Evolutionary conservation across 2,888 invertebrate species (phyloP), one percentile per base, ranked within the genome.

Genomic region (Parnassius smintheus): DNA sequence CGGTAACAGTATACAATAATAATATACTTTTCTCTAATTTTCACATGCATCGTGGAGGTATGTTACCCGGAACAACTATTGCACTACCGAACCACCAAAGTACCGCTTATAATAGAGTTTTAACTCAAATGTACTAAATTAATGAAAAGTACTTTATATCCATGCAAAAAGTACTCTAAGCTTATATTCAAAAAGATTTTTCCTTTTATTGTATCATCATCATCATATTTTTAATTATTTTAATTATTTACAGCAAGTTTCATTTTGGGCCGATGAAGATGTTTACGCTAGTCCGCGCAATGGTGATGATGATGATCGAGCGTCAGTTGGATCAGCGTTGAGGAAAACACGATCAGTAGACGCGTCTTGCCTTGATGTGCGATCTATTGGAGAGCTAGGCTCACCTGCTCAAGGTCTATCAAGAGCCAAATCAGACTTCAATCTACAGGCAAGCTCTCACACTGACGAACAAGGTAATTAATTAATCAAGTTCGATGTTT

Each of bases 311-410:
- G 93, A 94, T 59, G 96, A 96, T 76, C 86, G 94, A 49, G 93
- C 95, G 49, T 96, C 96, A 58, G 93, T 96, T 66, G 94, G 94
- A 48, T 96, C 96, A 2, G 96, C 96, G 73, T 84, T 97, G 72
- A 93, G 97, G 73, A 97, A 97, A 86, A 96, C 97, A 11, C 94
- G 96, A 77, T 97, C 97, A 68, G 96, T 97, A 86, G 97, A 97
- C 78, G 97, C 97, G 2, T 96, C 96, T 2, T 97, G 96, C 76
- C 92, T 97, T 67, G 97, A 97, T 75, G 94, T 97, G 73, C 93
- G 96, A 67, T 94, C 95, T 72, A 93, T 96, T 75, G 93, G 92
- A 52, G 94, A 94, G 62, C 92, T 93, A 61, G 93, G 93, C 45
- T 93, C 94, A 10, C 95, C 94, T 48, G 85, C 94, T 55, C 93